Conservation (phyloP, 92 coral and sea anemone genomes). For the Porites lobata region DNA sequence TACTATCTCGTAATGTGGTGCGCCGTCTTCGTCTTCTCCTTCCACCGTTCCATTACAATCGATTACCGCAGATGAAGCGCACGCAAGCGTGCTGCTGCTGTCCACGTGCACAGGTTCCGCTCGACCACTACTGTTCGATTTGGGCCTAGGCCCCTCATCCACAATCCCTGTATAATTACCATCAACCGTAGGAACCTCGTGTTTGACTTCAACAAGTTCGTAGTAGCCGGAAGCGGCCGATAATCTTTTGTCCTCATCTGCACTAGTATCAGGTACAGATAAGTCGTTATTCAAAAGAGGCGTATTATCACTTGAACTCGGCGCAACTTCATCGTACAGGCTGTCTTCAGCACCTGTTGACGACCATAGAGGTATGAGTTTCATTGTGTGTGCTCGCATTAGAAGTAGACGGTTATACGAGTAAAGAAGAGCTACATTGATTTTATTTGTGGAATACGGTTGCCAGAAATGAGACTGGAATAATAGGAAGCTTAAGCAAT, state of each 20-base stretch:
- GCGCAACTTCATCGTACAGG: slow-evolving; percentile 44
- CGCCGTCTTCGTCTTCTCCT: not conserved
- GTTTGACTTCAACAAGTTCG: slow-evolving; percentile 39
- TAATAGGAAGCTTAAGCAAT: no score
- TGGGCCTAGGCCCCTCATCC: slow-evolving; percentile 12
- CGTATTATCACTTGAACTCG: not conserved
- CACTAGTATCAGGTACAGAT: not conserved
- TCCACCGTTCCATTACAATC: not conserved
- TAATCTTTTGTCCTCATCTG: slow-evolving; percentile 20
- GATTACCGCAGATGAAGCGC: not conserved
- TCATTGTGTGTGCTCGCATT: not conserved
- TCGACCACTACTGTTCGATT: not conserved
- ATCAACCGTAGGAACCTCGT: not conserved
- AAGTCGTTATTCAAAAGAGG: slow-evolving; percentile 3
- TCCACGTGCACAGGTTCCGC: slow-evolving; percentile 17
- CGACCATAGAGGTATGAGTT: not conserved
- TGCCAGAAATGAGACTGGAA: no score
- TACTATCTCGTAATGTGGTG: slow-evolving; percentile 29
- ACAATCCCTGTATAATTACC: slow-evolving; percentile 15
- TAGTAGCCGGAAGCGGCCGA: slow-evolving; percentile 28
- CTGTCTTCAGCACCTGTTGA: not conserved
- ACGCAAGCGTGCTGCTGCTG: slow-evolving; percentile 13
- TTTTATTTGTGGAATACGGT: no score
- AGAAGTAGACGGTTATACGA: not conserved
- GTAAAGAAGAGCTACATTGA: not conserved